These are phyloP conservation scores for Agonopterix heracliana DNA, from an alignment of 2,888 invertebrate species.

Conservation along the genomic window DNA sequence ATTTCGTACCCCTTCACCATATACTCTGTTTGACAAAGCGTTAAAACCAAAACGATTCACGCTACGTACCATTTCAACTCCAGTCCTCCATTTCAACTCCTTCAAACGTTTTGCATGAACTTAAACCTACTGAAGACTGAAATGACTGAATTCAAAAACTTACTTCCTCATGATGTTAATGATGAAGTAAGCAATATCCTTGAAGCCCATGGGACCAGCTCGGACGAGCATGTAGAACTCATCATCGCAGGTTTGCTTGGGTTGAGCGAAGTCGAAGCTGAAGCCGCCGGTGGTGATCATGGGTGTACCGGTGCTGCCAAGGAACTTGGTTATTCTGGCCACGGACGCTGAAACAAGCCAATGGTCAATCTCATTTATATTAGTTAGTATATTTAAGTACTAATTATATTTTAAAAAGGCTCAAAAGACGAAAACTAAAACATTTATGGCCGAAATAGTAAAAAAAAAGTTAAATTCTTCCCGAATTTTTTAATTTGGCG, in stretches of 20 bases:
- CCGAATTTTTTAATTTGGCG: no score
- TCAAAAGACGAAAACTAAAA: no score
- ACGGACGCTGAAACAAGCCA: conserved; percentile 80
- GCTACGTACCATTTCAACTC: no score
- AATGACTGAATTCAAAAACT: conserved; percentile 26
- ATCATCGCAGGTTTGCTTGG: conserved; percentile 81
- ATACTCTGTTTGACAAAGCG: no score
- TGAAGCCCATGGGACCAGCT: conserved; percentile 83
- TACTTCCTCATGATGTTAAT: conserved; percentile 82
- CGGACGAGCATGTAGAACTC: conserved; percentile 89
- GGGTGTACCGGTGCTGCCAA: conserved; percentile 83
- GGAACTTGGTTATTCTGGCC: conserved; percentile 85
- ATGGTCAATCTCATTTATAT: background rate
- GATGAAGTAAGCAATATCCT: conserved; percentile 83
- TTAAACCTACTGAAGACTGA: no score
- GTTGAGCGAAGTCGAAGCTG: conserved; percentile 84
- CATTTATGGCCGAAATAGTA: no score
- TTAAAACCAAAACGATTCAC: no score
- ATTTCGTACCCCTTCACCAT: no score
- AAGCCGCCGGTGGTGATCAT: conserved; percentile 88
- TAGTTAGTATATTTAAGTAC: background rate
- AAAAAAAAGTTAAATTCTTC: no score
- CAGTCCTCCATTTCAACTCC: no score
- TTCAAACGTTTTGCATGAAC: no score
- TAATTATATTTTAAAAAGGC: background rate